Base-by-base conservation (phyloP, 2,797 vertebrate genomes). In the Monodelphis domestica region DNA sequence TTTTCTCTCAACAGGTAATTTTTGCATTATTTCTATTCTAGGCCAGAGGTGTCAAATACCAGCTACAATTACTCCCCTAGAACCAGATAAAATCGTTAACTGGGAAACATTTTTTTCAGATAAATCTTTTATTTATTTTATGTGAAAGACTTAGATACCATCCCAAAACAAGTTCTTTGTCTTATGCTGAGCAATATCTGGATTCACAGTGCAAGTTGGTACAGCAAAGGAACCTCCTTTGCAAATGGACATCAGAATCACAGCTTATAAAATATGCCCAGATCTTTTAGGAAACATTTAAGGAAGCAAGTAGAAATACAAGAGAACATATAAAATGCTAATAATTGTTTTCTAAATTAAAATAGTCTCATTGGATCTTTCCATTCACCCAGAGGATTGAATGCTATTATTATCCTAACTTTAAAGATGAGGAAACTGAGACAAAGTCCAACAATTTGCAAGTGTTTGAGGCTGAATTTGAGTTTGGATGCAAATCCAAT, bases 51-150 rank as follows among this genome's bases (percentile, higher is more conserved):
- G 12, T 1, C 57, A 59, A 33, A 59, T 30, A 33, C 12, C 11
- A 11, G 30, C 57, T 70, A 63, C 63, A 70, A 70, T 70, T 33
- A 33, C 24, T 45, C 45, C 17, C 6, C 17, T 45, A 11, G n/a
- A 78, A 78, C 30, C 30, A 59, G 4, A 33, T 12, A 33, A 59
- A 59, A 59, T 59, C 59, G 1, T n/a, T 24, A 33, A 26, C 15
- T 33, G 57, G 57, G 33, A 59, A 14, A 59, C 15, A 59, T 59
- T 33, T n/a, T n/a, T n/a, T n/a, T 92, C 63, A 53, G 63, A 57
- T 90, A 78, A 92, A 10, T 53, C 45, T 54, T 57, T 53, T 91
- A 54, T 95, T 96, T 93, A 51, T 91, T 88, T 96, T 94, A 87
- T 21, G 87, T 28, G 90, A 93, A 92, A 55, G 1, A 53, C 87